phyloP scores from a whole-genome alignment of 2,797 vertebrate species.

The Epinephelus malabaricus region DNA sequence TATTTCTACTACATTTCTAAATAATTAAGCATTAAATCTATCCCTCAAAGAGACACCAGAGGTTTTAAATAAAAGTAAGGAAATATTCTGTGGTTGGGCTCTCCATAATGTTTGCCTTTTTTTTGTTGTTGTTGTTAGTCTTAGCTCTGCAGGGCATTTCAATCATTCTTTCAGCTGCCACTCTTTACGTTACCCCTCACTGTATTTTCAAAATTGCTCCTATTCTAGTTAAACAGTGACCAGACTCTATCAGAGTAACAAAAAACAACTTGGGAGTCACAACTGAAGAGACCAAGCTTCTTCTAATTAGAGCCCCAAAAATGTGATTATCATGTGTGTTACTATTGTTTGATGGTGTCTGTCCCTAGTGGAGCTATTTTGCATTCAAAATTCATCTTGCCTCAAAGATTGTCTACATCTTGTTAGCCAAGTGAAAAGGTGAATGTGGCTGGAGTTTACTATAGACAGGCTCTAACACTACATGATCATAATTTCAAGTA shows the following conservation, averaged over 20 bases:
- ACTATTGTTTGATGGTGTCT: neutral
- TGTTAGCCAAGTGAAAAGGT: neutral
- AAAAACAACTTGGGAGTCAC: neutral
- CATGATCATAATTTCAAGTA: neutral
- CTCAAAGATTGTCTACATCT: neutral
- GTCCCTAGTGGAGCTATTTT: neutral
- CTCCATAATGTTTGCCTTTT: conserved; percentile 9
- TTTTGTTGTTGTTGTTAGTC: conserved; percentile 7
- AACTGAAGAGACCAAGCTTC: neutral
- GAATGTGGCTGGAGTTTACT: neutral
- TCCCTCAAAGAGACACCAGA: neutral
- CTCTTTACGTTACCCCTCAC: neutral
- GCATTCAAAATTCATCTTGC: neutral
- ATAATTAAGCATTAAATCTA: neutral
- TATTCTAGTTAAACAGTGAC: conserved; percentile 2
- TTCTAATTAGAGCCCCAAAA: neutral
- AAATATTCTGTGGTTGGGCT: conserved; percentile 14
- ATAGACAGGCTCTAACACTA: neutral
- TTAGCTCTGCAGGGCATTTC: conserved; percentile 28
- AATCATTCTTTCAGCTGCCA: conserved; percentile 22
- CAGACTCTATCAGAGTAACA: conserved; percentile 7
- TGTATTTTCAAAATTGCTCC: conserved; percentile 19
- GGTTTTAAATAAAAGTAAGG: neutral
- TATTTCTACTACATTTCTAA: neutral
- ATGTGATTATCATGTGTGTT: neutral